Conservation (phyloP, 2,113 vertebrate genomes). For the Hippocampus mohnikei region DNA sequence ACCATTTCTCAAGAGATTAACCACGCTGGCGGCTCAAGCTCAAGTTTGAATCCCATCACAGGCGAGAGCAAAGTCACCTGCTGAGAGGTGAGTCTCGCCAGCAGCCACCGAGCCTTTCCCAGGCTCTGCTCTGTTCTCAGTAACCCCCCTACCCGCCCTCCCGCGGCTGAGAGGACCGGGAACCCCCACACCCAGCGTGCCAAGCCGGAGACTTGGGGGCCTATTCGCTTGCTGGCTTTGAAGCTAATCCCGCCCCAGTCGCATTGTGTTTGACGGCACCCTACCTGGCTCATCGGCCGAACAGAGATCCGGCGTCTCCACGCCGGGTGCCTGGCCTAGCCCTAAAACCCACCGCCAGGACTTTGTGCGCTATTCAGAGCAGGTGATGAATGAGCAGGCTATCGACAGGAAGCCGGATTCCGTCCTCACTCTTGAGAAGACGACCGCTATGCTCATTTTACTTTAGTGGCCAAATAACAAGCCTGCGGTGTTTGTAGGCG, state of each 20-base stretch:
- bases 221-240: slow-evolving; percentile 84
- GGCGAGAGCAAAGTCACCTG: slow-evolving; percentile 60
- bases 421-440: slow-evolving; percentile 67
- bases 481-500: slow-evolving; percentile 53
- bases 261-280: slow-evolving; percentile 94
- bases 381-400: slow-evolving; percentile 89
- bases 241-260: slow-evolving; percentile 92
- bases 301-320: slow-evolving; percentile 40
- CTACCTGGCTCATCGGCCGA: slow-evolving; percentile 89
- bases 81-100: slow-evolving; percentile 65
- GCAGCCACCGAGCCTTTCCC: slow-evolving; percentile 80
- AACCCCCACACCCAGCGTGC: slow-evolving; percentile 71
- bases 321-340: slow-evolving; percentile 38
- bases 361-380: slow-evolving; percentile 81
- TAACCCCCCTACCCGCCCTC: slow-evolving; percentile 47
- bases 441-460: slow-evolving; percentile 85
- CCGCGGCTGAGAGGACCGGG: slow-evolving; percentile 72
- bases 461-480: slow-evolving; percentile 77
- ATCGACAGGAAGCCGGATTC: slow-evolving; percentile 86
- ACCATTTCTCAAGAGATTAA: slow-evolving; percentile 44
- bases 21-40: slow-evolving; percentile 44
- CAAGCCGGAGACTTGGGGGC: slow-evolving; percentile 78
- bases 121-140: slow-evolving; percentile 77
- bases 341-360: slow-evolving; percentile 29
- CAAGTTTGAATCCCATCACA: slow-evolving; percentile 24